Conservation (phyloP, 2,113 vertebrate species). For the Eretmochelys imbricata region DNA sequence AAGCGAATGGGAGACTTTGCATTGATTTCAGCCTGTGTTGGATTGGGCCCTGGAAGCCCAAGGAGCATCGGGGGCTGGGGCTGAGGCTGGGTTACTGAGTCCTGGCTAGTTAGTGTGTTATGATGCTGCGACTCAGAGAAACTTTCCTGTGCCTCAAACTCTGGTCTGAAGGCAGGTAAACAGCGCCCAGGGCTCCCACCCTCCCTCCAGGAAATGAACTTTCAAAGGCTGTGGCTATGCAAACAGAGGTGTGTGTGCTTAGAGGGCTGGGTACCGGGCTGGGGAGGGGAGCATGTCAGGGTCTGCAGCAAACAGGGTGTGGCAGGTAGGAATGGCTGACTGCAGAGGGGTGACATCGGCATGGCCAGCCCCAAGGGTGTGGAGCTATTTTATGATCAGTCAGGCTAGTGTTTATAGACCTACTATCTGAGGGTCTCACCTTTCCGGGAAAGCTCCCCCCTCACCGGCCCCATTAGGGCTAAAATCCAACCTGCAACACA, state of each 20-base stretch:
- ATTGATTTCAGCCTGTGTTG: not conserved
- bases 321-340: too few species aligned
- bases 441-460: too few species aligned
- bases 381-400: not conserved
- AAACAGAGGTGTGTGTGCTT: not conserved
- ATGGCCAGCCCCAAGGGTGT: not conserved
- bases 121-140: too few species aligned
- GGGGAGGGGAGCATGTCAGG: too few species aligned
- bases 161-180: not conserved
- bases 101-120: not conserved
- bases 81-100: not conserved
- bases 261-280: too few species aligned
- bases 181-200: not conserved
- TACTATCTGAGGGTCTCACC: not conserved
- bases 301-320: accelerated
- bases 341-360: accelerated
- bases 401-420: not conserved
- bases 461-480: not conserved
- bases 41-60: not conserved
- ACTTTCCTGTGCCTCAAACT: not conserved
- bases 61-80: not conserved
- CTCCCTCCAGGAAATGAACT: not conserved
- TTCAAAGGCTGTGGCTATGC: not conserved
- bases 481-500: not conserved
- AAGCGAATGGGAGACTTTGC: not conserved